Evolutionary conservation across 2,797 vertebrate species (phyloP), one percentile per base, ranked within the genome.

Genomic region (Anableps anableps): DNA sequence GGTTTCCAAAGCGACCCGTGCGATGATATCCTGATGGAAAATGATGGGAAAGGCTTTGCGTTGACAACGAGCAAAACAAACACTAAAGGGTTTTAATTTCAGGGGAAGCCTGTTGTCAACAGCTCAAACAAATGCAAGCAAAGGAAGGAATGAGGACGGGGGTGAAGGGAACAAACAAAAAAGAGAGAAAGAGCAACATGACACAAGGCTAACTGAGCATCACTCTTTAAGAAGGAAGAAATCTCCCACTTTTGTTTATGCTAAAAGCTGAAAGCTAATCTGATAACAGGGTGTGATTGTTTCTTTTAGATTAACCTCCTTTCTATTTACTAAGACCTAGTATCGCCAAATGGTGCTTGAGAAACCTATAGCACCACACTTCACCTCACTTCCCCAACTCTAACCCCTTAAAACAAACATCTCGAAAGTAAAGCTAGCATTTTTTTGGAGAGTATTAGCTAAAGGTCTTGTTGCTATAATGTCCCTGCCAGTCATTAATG

Each of bases 61-160:
- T 71, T 94, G 93, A 95, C 93, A 90, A 84, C 41, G 75, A 85
- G 92, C 91, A 95, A 55, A 95, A 93, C 92, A 94, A 93, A 94
- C 89, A 92, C 86, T 48, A 85, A 92, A 88, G 90, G 86, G 83
- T 88, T 90, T 94, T 93, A 82, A 94, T 93, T 90, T 90, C 90
- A 91, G 89, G 92, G 88, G 86, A 76, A 87, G 82, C 82, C 86
- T 47, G 50, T 86, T 91, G 92, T 93, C 83, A 81, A 91, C 94
- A 94, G 92, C 92, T 92, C 77, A 17, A 86, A 92, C 92, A 92
- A 93, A 91, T 89, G 89, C 91, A 94, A 89, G 90, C 85, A 75
- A 77, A 88, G 84, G 77, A 83, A 88, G 83, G 85, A 88, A 85
- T 87, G 89, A 84, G 80, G 78, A 62, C 0, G 34, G 31, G 3